Conservation (phyloP, 2,888 invertebrate genomes). For the Parochlus steinenii region DNA sequence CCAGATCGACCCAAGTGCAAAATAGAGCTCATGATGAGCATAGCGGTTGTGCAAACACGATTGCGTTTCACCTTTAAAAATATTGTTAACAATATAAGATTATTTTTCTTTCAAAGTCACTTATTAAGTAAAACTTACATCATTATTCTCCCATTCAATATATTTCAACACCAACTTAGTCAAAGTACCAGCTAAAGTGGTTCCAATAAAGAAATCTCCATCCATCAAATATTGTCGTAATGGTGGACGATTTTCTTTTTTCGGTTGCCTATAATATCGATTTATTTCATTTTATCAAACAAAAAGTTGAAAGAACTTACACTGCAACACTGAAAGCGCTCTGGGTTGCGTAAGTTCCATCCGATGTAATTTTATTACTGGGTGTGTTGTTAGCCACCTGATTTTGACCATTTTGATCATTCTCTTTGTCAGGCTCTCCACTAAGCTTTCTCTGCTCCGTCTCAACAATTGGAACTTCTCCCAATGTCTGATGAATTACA, state of each 20-base stretch:
- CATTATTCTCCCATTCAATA: conserved; percentile 30
- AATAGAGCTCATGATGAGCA: conserved; percentile 76
- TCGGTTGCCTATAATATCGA: conserved; percentile 29
- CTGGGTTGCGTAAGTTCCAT: conserved; percentile 98
- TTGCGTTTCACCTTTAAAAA: conserved; percentile 31
- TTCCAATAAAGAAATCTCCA: conserved; percentile 92
- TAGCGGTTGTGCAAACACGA: conserved; percentile 56
- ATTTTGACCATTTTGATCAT: conserved; percentile 26
- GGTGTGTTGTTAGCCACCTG: conserved; percentile 21
- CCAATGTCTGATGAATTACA: conserved; percentile 55
- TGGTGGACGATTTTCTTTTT: conserved; percentile 57
- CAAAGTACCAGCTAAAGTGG: conserved; percentile 78
- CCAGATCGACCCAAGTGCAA: conserved; percentile 71
- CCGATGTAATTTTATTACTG: conserved; percentile 66
- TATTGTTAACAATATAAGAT: too few species aligned
- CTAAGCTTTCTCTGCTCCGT: conserved; percentile 51
- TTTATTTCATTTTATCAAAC: conserved; percentile 7
- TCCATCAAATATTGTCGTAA: conserved; percentile 77
- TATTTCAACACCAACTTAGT: conserved; percentile 76
- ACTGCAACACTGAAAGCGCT: conserved; percentile 80
- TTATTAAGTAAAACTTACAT: conserved; percentile 15
- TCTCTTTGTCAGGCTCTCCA: conserved; percentile 45
- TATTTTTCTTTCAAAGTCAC: too few species aligned
- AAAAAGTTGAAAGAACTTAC: conserved; percentile 31
- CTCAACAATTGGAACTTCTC: conserved; percentile 47